Conservation (phyloP, 2,797 vertebrate species). For the Orientallactaga sibirica region DNA sequence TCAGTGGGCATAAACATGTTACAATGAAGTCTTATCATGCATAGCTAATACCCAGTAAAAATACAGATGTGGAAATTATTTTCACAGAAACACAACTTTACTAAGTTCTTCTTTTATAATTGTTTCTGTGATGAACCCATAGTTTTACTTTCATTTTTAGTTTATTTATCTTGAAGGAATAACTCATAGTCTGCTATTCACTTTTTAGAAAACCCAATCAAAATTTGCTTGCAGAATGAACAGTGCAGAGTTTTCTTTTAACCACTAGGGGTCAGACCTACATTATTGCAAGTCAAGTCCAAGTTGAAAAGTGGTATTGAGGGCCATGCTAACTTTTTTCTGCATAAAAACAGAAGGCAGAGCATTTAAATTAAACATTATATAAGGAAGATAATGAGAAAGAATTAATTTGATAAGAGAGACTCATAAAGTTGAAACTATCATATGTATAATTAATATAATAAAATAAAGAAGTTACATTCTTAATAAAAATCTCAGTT, state of each 20-base stretch:
- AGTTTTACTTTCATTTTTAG: slow-evolving; percentile 37
- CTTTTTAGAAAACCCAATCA: slow-evolving; percentile 48
- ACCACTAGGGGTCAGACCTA: slow-evolving; percentile 83
- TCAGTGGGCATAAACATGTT: neutral
- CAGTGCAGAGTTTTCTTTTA: slow-evolving; percentile 15
- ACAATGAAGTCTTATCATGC: neutral
- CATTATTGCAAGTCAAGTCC: slow-evolving; percentile 67
- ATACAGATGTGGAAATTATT: slow-evolving; percentile 12
- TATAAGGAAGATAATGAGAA: slow-evolving; percentile 64
- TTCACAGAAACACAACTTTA: slow-evolving; percentile 14
- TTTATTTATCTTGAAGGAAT: slow-evolving; percentile 41
- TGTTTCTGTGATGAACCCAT: neutral
- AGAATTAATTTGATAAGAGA: slow-evolving; percentile 55
- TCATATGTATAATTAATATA: slow-evolving; percentile 66
- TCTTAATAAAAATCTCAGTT: slow-evolving; percentile 74
- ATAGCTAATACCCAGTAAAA: neutral
- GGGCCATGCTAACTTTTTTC: slow-evolving; percentile 49
- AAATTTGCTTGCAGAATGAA: neutral
- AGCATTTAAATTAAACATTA: slow-evolving; percentile 65
- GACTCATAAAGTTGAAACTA: slow-evolving; percentile 51
- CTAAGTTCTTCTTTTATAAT: neutral
- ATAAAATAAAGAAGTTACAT: slow-evolving; percentile 66
- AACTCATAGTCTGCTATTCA: neutral
- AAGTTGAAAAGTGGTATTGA: slow-evolving; percentile 51
- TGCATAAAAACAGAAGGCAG: slow-evolving; percentile 10